phyloP scores from a whole-genome alignment of 2,888 invertebrate genomes.

The Netelia inedita region DNA sequence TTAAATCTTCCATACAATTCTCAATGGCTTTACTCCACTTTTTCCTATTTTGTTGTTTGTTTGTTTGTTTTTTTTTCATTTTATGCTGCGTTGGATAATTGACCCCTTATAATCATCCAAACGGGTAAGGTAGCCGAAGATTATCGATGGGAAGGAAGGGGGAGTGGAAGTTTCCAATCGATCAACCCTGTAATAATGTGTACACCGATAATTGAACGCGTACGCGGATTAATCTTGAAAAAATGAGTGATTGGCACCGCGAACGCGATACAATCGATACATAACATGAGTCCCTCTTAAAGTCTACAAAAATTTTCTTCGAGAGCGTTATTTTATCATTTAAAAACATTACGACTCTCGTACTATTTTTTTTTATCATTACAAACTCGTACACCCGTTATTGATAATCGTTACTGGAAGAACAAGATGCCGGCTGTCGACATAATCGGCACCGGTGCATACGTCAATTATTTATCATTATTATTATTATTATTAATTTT shows the following conservation, averaged over 20 bases:
- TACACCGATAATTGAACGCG: conserved; percentile 20
- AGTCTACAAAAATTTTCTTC: conserved; percentile 21
- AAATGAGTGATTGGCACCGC: conserved; percentile 19
- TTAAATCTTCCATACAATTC: background rate
- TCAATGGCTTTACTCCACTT: conserved; percentile 37
- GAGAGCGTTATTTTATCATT: conserved; percentile 35
- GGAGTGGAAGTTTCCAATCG: conserved; percentile 19
- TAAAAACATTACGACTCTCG: conserved; percentile 44
- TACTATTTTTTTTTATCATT: conserved; percentile 46
- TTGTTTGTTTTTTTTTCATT: conserved; percentile 52
- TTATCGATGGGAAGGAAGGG: conserved; percentile 9
- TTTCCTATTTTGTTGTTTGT: background rate
- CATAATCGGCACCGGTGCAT: conserved; percentile 67
- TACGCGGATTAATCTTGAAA: conserved; percentile 31
- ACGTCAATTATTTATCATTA: conserved; percentile 67
- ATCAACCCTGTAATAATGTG: conserved; percentile 51
- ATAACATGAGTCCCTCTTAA: conserved; percentile 56
- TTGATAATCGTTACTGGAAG: conserved; percentile 79
- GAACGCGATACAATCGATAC: conserved; percentile 27
- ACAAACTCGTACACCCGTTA: conserved; percentile 70
- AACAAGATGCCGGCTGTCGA: conserved; percentile 79
- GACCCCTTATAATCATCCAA: conserved; percentile 49
- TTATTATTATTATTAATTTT: conserved; percentile 58
- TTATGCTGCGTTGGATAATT: conserved; percentile 48
- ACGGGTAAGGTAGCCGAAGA: conserved; percentile 9